phyloP scores from a whole-genome alignment of 2,888 invertebrate species.

The Stenotaenia linearis region DNA sequence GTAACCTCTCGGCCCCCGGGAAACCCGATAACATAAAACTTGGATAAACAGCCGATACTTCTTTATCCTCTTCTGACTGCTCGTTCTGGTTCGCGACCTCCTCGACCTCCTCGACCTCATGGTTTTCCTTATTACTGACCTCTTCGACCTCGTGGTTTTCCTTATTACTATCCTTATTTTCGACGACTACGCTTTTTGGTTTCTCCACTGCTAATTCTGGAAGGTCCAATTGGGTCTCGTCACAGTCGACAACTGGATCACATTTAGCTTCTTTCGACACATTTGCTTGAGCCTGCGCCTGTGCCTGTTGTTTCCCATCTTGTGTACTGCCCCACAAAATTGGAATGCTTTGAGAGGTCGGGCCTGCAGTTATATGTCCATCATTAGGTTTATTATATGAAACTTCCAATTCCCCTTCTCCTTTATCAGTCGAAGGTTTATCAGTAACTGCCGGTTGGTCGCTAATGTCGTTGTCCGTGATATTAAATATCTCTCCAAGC shows the following conservation, averaged over 20 bases:
- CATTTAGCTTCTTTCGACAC: too few species aligned
- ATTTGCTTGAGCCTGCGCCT: not conserved
- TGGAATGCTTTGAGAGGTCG: conserved; percentile 41
- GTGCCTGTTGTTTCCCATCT: conserved; percentile 39
- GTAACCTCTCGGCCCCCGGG: conserved; percentile 44
- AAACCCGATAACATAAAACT: conserved; percentile 45
- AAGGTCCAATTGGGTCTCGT: conserved; percentile 42
- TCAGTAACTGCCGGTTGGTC: too few species aligned
- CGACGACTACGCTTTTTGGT: conserved; percentile 43
- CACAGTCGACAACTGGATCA: too few species aligned
- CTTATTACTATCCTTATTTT: conserved; percentile 39
- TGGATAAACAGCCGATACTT: conserved; percentile 8
- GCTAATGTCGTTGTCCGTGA: not conserved
- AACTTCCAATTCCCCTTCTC: not conserved
- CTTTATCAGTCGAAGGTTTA: too few species aligned
- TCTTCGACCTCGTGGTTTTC: conserved; percentile 35
- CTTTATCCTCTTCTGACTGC: not conserved
- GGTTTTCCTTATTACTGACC: not conserved
- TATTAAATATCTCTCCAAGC: conserved; percentile 37
- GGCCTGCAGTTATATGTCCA: not conserved
- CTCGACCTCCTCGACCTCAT: not conserved
- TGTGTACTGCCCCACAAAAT: conserved; percentile 49
- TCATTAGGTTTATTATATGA: not conserved
- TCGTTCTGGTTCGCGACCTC: too few species aligned
- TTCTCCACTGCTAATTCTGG: conserved; percentile 40